phyloP scores from a whole-genome alignment of 92 coral and sea anemone genomes.

The Desmophyllum pertusum region DNA sequence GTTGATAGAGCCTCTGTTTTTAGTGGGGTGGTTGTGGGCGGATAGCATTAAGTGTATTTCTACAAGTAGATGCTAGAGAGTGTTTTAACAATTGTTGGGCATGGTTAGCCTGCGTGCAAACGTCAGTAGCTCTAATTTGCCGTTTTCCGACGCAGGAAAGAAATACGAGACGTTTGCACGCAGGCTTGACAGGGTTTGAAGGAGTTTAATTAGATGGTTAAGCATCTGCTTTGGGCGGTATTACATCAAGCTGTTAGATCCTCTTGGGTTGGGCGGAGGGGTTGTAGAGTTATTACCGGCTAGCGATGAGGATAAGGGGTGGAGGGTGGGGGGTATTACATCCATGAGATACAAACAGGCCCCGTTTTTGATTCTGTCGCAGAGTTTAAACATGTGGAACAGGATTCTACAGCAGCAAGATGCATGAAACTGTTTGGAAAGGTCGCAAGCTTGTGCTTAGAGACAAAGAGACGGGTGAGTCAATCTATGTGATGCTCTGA shows the following conservation, averaged over 20 bases:
- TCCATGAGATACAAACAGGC: neutral
- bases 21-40: no score
- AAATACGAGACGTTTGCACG: no score
- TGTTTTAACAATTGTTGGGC: no score
- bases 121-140: no score
- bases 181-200: no score
- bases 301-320: no score
- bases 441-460: conserved; percentile 89
- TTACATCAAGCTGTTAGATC: neutral
- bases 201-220: no score
- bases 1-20: no score
- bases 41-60: no score
- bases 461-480: conserved; percentile 78
- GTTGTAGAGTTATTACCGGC: neutral
- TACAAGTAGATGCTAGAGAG: no score
- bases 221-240: neutral
- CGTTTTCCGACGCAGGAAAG: no score
- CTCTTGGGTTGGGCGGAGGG: neutral
- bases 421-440: conserved; percentile 82
- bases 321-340: neutral
- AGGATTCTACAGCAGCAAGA: conserved; percentile 91
- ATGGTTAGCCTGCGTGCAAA: no score
- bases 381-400: conserved; percentile 97
- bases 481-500: neutral
- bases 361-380: neutral